Base-by-base conservation (phyloP, 2,113 vertebrate genomes). In the Setophaga kirtlandii region DNA sequence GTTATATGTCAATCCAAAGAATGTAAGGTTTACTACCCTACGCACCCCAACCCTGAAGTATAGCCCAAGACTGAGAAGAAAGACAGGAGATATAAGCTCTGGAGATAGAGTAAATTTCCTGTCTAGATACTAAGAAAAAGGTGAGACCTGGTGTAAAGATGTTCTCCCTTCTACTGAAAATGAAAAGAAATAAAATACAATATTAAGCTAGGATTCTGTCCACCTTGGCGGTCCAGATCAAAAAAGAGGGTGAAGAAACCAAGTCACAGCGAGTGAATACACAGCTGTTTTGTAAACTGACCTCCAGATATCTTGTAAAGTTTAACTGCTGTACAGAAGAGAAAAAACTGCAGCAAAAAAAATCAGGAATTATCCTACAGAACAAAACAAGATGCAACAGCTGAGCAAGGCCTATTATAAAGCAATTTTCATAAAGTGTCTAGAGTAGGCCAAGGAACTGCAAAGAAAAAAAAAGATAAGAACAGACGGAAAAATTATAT, bases 401-500 rank as follows among this genome's bases (percentile, higher is more conserved):
- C 70, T 76, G 56, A 80, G n/a, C 12, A 56, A 44, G 23, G 21
- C 55, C 22, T 67, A 73, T 85, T 91, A 93, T 41, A 90, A 90
- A 82, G 42, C 28, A 79, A 79, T 87, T 55, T 93, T 78, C 27
- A 11, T 68, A 41, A 95, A 78, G 73, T 81, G 62, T 75, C 37
- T 83, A 37, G n/a, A 92, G 58, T 58, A 93, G 81, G 76, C 79
- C 78, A 76, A 76, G 41, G 62, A 91, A 83, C 28, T 37, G 49
- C 1, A 4, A 10, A 15, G 63, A 59, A 83, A 88, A 55, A 49
- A 31, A 44, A 6, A 41, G 0, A 41, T 20, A 74, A 79, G 31
- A 95, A 80, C 64, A 94, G 63, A 80, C 28, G 1, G 92, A 81
- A 87, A 93, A 94, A 91, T 76, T 91, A 79, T 78, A 83, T 92